Conservation (phyloP, 2,113 vertebrate genomes). For the Sula dactylatra region DNA sequence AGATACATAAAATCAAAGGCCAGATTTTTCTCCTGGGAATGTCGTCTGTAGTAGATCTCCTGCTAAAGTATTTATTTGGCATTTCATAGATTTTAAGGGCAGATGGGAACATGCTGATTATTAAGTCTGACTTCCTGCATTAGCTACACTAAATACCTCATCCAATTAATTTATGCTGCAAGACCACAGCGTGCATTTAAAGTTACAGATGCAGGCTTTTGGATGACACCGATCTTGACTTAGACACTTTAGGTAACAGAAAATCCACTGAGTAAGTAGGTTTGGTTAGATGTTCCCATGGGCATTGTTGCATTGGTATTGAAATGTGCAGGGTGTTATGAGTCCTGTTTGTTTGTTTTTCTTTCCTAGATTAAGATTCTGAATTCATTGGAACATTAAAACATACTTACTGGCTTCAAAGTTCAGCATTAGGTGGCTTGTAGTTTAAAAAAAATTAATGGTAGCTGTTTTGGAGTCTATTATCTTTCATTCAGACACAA, state of each 20-base stretch:
- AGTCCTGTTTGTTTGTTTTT: background rate
- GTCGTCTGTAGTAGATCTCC: background rate
- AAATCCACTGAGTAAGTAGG: background rate
- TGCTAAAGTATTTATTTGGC: conserved; percentile 22
- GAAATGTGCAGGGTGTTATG: background rate
- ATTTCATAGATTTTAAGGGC: conserved; percentile 29
- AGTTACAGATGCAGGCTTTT: background rate
- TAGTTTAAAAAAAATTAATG: background rate
- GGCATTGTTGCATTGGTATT: background rate
- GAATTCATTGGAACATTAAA: background rate
- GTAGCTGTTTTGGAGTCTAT: background rate
- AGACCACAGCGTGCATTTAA: background rate
- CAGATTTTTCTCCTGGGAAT: conserved; percentile 23
- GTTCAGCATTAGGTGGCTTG: background rate
- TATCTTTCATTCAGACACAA: background rate
- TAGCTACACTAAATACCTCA: background rate
- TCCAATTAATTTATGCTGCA: conserved; percentile 12
- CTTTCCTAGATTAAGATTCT: background rate
- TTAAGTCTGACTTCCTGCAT: conserved; percentile 28
- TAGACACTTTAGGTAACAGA: background rate
- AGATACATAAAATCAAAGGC: conserved; percentile 38
- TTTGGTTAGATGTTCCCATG: background rate
- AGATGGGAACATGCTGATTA: background rate
- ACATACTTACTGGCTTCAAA: background rate
- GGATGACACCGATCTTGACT: background rate